Evolutionary conservation across 2,113 vertebrate species (phyloP).

Genomic region (Phrynosoma platyrhinos): DNA sequence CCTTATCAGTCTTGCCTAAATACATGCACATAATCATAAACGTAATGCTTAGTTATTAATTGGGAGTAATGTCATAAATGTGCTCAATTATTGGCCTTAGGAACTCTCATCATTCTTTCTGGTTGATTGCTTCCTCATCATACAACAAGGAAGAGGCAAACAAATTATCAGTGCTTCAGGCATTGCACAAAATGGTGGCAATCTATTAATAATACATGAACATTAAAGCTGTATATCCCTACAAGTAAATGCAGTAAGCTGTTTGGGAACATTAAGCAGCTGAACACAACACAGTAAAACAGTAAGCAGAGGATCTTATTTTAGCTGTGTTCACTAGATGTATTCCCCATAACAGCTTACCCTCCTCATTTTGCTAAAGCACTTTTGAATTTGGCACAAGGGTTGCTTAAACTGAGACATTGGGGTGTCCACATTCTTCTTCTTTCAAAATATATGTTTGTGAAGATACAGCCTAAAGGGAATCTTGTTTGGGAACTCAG

Average conservation of each 20-base stretch:
- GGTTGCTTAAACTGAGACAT: background rate
- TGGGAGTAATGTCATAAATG: conserved; percentile 51
- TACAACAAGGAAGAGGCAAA: conserved; percentile 58
- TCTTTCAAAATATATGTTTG: background rate
- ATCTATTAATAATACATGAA: conserved; percentile 69
- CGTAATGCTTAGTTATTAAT: conserved; percentile 67
- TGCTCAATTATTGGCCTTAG: conserved; percentile 59
- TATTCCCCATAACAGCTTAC: background rate
- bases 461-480: background rate
- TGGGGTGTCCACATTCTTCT: no score
- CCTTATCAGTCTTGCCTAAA: conserved; percentile 53
- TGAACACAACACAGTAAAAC: conserved; percentile 46
- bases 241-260: conserved; percentile 51
- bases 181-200: conserved; percentile 54
- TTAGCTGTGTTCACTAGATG: background rate
- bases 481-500: background rate
- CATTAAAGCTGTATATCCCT: conserved; percentile 48
- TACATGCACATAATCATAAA: conserved; percentile 65
- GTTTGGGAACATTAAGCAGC: conserved; percentile 51
- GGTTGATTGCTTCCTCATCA: conserved; percentile 51
- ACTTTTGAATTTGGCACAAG: background rate
- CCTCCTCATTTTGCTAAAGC: background rate
- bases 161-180: conserved; percentile 58
- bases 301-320: conserved; percentile 3
- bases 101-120: conserved; percentile 47